A percentile compares a stretch with the other conserved stretches of the same genome.
These are phyloP conservation scores for Agriopis aurantiaria DNA, from an alignment of 2,888 invertebrate species.

Conservation along the genomic window DNA sequence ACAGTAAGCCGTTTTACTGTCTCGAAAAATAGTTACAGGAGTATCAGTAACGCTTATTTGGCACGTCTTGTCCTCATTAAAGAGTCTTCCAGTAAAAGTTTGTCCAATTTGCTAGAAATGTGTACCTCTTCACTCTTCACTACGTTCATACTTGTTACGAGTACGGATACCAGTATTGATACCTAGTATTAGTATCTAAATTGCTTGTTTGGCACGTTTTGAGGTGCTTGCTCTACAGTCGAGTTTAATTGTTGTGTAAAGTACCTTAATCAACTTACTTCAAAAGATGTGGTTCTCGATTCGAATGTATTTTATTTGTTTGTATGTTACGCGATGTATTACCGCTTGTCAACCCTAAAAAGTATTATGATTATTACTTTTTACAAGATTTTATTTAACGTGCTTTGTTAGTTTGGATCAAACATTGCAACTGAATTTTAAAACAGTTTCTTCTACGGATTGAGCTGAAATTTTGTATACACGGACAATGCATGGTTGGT, in stretches of 20 bases:
- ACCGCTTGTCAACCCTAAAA: too few species aligned
- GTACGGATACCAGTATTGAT: slow-evolving; percentile 16
- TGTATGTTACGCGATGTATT: too few species aligned
- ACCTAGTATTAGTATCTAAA: not conserved
- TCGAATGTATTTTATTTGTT: too few species aligned
- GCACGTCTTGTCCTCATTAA: slow-evolving; percentile 25
- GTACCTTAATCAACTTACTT: too few species aligned
- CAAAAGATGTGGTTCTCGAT: too few species aligned
- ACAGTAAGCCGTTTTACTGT: not conserved
- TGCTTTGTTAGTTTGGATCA: too few species aligned
- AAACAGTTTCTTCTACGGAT: too few species aligned
- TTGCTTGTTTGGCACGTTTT: not conserved
- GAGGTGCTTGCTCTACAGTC: not conserved
- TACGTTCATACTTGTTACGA: slow-evolving; percentile 19
- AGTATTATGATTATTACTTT: too few species aligned
- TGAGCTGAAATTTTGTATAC: too few species aligned
- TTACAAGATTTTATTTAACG: too few species aligned
- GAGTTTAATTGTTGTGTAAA: not conserved
- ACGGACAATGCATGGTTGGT: too few species aligned
- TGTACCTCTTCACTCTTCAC: slow-evolving; percentile 25
- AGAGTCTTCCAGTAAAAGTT: slow-evolving; percentile 25
- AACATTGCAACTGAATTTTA: too few species aligned
- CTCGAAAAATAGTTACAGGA: slow-evolving; percentile 5
- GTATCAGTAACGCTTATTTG: slow-evolving; percentile 22
- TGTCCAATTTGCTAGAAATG: slow-evolving; percentile 34